These are phyloP conservation scores for Drosophila lacteicornis DNA, from an alignment of 1,140 invertebrate species.

Conservation along the genomic window DNA sequence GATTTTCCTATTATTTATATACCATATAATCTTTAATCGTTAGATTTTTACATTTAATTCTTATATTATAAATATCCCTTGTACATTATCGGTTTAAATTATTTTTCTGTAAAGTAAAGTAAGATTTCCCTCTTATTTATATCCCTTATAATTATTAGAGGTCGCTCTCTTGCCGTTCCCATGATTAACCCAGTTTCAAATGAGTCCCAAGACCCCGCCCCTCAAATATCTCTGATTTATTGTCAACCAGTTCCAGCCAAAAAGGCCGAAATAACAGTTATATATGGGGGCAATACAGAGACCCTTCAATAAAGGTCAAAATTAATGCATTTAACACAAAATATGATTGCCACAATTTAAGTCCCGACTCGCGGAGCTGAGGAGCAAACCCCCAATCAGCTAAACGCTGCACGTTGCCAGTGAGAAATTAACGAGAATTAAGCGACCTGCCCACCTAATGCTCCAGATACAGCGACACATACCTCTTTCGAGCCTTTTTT, in stretches of 20 bases:
- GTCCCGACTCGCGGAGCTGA: neutral
- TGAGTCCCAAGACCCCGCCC: neutral
- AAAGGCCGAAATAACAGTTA: conserved; percentile 57
- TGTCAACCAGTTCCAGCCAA: conserved; percentile 49
- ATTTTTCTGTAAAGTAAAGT: too few relatives aligned
- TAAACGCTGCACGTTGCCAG: conserved; percentile 76
- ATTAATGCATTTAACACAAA: conserved; percentile 68
- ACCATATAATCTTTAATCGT: neutral
- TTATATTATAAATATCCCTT: too few relatives aligned
- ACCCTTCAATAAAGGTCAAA: conserved; percentile 48
- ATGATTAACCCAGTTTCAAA: conserved; percentile 46
- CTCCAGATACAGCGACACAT: conserved; percentile 48
- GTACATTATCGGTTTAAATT: too few relatives aligned
- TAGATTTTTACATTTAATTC: neutral
- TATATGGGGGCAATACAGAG: conserved; percentile 11
- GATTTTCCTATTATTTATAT: neutral
- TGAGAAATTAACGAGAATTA: conserved; percentile 81
- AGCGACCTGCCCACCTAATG: conserved; percentile 72
- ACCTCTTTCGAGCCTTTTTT: conserved; percentile 15
- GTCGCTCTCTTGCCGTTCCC: conserved; percentile 6
- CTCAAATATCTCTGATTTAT: conserved; percentile 47
- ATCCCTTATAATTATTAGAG: neutral
- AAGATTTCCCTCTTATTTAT: neutral
- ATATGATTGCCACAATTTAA: conserved; percentile 78
- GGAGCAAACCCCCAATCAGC: conserved; percentile 73